A percentile compares a stretch with the other conserved stretches of the same genome.
phyloP scores from a whole-genome alignment of 2,888 invertebrate genomes.

The Cylloceria caligata region DNA sequence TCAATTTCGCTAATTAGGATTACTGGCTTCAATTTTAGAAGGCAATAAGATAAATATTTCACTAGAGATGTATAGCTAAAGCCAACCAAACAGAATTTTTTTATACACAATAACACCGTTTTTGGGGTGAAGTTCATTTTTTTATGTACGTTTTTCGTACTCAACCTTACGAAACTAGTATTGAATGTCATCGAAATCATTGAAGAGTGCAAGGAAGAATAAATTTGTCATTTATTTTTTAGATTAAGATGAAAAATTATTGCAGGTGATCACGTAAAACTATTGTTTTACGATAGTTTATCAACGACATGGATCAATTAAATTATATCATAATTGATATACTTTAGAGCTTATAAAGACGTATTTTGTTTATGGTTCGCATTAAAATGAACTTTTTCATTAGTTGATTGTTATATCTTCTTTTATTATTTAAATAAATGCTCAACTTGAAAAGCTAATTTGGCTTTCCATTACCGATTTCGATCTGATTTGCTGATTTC shows the following conservation, averaged over 20 bases:
- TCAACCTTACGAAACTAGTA: too few species aligned
- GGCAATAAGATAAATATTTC: background rate
- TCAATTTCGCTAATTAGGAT: constrained; percentile 1
- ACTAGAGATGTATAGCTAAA: background rate
- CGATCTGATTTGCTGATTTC: background rate
- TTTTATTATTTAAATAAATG: background rate
- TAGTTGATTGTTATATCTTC: background rate
- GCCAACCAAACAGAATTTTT: background rate
- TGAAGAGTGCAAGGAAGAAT: background rate
- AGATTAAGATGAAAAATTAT: background rate
- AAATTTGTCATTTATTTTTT: background rate
- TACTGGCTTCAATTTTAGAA: background rate
- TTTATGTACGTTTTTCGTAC: too few species aligned
- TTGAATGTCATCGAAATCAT: background rate
- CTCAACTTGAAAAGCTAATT: background rate
- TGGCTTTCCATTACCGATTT: background rate
- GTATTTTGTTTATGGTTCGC: background rate
- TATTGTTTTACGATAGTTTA: too few species aligned
- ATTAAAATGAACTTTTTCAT: background rate
- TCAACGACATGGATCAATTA: background rate
- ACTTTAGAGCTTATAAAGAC: background rate
- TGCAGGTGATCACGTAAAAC: background rate
- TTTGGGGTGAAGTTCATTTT: too few species aligned
- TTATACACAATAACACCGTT: too few species aligned
- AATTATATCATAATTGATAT: background rate